phyloP scores from a whole-genome alignment of 2,797 vertebrate genomes.

The Peromyscus attwateri region DNA sequence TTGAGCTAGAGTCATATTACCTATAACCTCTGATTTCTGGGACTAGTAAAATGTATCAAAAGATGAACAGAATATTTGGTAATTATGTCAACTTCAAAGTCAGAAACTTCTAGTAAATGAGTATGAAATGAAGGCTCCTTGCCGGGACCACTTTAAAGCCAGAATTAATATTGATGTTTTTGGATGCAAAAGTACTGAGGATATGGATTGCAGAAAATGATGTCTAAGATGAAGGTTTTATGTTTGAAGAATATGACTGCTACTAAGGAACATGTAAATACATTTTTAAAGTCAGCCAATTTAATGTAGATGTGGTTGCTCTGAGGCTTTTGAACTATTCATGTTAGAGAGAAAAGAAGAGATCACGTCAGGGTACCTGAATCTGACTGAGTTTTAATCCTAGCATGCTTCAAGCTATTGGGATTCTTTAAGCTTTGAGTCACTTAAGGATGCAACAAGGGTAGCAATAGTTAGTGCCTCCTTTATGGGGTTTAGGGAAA shows the following conservation, averaged over 20 bases:
- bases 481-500: not conserved
- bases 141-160: constrained; percentile 53
- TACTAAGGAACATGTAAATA: constrained; percentile 46
- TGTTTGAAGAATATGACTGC: constrained; percentile 52
- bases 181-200: constrained; percentile 23
- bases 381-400: not conserved
- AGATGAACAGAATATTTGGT: constrained; percentile 38
- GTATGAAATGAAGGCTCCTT: constrained; percentile 59
- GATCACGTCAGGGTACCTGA: not conserved
- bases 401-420: not conserved
- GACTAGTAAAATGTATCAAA: constrained; percentile 49
- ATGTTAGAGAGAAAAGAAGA: constrained; percentile 21
- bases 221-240: constrained; percentile 58
- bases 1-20: not conserved
- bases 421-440: not conserved
- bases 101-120: constrained; percentile 41
- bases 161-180: constrained; percentile 71
- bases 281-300: constrained; percentile 66
- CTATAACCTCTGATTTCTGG: constrained; percentile 25
- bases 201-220: constrained; percentile 64
- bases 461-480: not conserved
- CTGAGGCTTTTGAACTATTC: constrained; percentile 18
- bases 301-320: not conserved
- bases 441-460: not conserved
- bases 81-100: constrained; percentile 71